Evolutionary conservation across 2,113 vertebrate species (phyloP), one percentile per base, ranked within the genome.

Genomic region (Pardalotus punctatus): DNA sequence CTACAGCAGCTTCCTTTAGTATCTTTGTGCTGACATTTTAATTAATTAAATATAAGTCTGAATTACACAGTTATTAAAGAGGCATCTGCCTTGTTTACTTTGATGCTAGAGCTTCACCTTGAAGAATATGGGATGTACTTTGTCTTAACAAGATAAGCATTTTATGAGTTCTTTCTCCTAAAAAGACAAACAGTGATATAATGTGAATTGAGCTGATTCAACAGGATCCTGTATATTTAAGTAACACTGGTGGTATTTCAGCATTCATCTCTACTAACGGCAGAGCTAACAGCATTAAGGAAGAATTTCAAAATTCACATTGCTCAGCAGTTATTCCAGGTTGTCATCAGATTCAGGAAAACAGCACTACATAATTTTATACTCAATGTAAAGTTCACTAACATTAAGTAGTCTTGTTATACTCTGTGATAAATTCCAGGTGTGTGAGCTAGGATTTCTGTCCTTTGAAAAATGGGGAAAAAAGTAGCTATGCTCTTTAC

Each of bases 31-130:
- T 78, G 79, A 88, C 7, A 57, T 71, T 92, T 78, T 86, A 95
- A 96, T 88, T 91, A 88, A 95, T 94, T 95, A 93, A 94, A 94
- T 95, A 94, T 64, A 90, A 77, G 81, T 83, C 51, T 81, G 72
- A 96, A 95, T 83, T 76, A 78, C 47, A 67, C 7, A n/a, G 56
- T 56, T 94, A 93, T 70, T 93, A 92, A 86, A 90, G 86, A 94
- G 65, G 35, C 48, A 90, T 74, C 76, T 94, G n/a, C 36, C 69
- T 92, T 86, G 35, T 94, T 93, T 92, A 79, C 47, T 93, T 88
- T 88, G 72, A 92, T n/a, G 71, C 65, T 67, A 42, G 53, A 92
- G 15, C 57, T 81, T 92, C 82, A 95, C 69, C 88, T 86, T 88
- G 93, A 94, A 85, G 48, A 86, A 67, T 25, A 72, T 19, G 27